Conservation (phyloP, 1,140 invertebrate genomes). For the Drosophila pseudoananassae region DNA sequence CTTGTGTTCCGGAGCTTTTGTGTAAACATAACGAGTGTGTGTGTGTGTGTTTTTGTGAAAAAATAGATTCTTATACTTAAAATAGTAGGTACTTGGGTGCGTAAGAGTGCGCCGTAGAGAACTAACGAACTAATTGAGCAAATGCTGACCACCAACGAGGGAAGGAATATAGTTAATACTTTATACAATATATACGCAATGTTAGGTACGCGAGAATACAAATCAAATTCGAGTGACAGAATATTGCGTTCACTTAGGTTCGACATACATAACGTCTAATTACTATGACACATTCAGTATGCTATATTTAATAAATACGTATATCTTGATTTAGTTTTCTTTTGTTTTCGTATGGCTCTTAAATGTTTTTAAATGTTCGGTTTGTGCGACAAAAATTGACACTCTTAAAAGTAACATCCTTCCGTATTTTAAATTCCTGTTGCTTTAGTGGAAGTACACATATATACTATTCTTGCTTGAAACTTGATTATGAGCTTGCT, state of each 20-base stretch:
- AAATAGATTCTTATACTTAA: constrained; percentile 62
- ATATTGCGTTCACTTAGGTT: constrained; percentile 21
- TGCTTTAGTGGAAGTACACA: constrained; percentile 9
- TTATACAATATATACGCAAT: constrained; percentile 35
- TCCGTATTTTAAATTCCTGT: constrained; percentile 44
- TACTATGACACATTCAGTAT: constrained; percentile 56
- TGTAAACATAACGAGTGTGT: constrained; percentile 75
- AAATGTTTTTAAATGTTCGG: constrained; percentile 11
- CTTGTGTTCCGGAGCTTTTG: constrained; percentile 32
- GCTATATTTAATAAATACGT: constrained; percentile 50
- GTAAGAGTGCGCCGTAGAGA: constrained; percentile 46
- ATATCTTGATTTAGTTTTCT: constrained; percentile 39
- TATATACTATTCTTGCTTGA: not conserved
- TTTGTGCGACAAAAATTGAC: constrained; percentile 61
- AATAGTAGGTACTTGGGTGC: constrained; percentile 73
- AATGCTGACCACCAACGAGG: constrained; percentile 65
- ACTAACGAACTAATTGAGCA: constrained; percentile 71
- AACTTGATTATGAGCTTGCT: constrained; percentile 24
- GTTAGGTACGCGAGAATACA: constrained; percentile 34
- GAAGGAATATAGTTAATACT: constrained; percentile 57
- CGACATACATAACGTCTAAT: constrained; percentile 32
- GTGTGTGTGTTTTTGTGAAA: constrained; percentile 5
- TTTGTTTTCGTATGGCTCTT: constrained; percentile 55
- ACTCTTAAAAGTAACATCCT: constrained; percentile 24
- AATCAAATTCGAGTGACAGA: constrained; percentile 28